These are phyloP conservation scores for Poeciliopsis retropinna DNA, from an alignment of 2,113 vertebrate genomes.

Conservation along the genomic window DNA sequence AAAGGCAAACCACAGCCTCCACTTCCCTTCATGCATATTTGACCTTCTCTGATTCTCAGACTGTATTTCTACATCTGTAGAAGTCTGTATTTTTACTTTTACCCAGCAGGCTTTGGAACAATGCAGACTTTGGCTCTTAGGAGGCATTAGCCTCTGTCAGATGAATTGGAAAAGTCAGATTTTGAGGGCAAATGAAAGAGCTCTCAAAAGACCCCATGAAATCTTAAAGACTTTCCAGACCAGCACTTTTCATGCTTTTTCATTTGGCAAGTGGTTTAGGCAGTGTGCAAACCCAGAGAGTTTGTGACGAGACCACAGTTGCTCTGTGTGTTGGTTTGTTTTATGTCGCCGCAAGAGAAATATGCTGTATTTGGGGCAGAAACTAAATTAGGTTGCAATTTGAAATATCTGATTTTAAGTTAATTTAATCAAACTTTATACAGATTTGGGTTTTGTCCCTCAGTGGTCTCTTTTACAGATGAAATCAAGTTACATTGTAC, in stretches of 20 bases:
- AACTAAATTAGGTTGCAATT: background rate
- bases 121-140: conserved; percentile 65
- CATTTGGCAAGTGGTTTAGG: conserved; percentile 9
- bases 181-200: conserved; percentile 52
- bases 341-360: conserved; percentile 7
- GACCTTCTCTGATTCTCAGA: conserved; percentile 63
- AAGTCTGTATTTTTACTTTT: conserved; percentile 53
- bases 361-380: background rate
- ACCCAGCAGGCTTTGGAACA: conserved; percentile 54
- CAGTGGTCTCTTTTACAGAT: too few species aligned
- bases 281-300: conserved; percentile 22
- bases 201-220: conserved; percentile 72
- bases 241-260: conserved; percentile 5
- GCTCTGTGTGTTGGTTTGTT: conserved; percentile 29
- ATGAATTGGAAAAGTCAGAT: conserved; percentile 60
- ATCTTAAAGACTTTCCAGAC: conserved; percentile 70
- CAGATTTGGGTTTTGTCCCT: too few species aligned
- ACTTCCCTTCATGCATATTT: conserved; percentile 74
- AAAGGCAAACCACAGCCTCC: conserved; percentile 55
- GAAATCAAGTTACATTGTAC: too few species aligned
- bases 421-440: too few species aligned
- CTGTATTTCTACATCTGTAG: conserved; percentile 73
- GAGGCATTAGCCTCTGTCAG: conserved; percentile 65
- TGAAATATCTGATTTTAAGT: background rate
- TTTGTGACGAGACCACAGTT: background rate